Evolutionary conservation across 2,113 vertebrate species (phyloP).

Genomic region (Rhinogobius similis): DNA sequence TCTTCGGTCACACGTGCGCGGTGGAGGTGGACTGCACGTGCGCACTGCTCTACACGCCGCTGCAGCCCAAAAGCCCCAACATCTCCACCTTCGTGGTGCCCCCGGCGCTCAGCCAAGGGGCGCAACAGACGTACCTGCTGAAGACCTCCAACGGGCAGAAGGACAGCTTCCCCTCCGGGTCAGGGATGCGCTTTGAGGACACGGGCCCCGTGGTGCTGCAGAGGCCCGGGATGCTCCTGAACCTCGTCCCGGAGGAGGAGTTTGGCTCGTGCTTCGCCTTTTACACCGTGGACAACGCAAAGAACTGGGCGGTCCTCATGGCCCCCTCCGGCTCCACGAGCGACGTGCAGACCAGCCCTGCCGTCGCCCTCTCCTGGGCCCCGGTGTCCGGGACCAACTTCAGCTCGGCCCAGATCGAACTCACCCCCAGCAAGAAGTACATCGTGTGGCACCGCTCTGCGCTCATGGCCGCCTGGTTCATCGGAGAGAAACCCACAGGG

Average conservation of each 20-base stretch:
- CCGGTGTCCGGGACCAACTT: accelerated
- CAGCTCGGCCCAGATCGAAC: neutral
- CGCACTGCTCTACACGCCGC: constrained; percentile 40
- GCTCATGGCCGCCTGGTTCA: constrained; percentile 63
- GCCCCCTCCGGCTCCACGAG: neutral
- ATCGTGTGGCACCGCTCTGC: constrained; percentile 64
- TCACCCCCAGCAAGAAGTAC: accelerated
- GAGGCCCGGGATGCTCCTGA: constrained; percentile 45
- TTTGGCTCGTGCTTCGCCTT: constrained; percentile 63
- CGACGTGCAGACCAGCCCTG: accelerated
- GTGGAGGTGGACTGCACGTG: constrained; percentile 44
- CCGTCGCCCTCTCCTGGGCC: neutral
- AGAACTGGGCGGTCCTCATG: constrained; percentile 39
- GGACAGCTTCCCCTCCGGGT: accelerated
- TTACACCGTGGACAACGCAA: accelerated
- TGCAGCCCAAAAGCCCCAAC: constrained; percentile 8
- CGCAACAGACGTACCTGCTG: neutral
- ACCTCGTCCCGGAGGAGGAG: constrained; percentile 46
- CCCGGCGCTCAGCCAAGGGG: accelerated
- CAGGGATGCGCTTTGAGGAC: accelerated
- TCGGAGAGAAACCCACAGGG: neutral
- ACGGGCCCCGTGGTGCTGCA: constrained; percentile 13
- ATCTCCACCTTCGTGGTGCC: constrained; percentile 46
- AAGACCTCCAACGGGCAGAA: neutral
- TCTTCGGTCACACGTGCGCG: constrained; percentile 66